Evolutionary conservation across 1,140 invertebrate species (phyloP), one percentile per base, ranked within the genome.

Genomic region (Drosophila sproati): DNA sequence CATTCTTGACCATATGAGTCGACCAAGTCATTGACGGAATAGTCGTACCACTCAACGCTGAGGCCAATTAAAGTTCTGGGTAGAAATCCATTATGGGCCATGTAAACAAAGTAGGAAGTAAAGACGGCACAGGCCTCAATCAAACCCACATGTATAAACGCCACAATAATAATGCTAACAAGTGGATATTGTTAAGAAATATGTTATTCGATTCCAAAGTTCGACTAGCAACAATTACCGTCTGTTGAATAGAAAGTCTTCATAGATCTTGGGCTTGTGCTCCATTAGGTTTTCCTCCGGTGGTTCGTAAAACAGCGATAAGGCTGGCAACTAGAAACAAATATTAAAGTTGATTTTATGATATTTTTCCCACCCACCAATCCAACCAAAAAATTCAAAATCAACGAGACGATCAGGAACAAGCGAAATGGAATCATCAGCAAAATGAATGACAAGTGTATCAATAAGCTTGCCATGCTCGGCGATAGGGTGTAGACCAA

Each of bases 1-100:
- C 83, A 88, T 61, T 88, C 85, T 48, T 88, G 80, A 31, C 85
- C 83, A 39, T 68, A 71, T 0, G 83, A 78, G 34, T 88, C 83
- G 3, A 45, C 28, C 5, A 88, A 5, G 41, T 73, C 80, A 45
- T 78, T 69, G 3, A 54, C 7, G 2, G 34, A 4, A 0, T 41
- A 6, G n/a, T 88, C 73, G 4, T 70, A 35, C 80, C 77, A 88
- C 0, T 29, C 0, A 0, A 7, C 2, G 3, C 48, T 37, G 1
- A 73, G 37, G 1, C 60, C 68, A 6, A 75, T 5, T 12, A 88
- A 34, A 5, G 7, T 45, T 5, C 29, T 28, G 0, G 85, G 83
- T 10, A 59, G 2, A 47, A 88, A 88, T 32, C 83, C 83, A 29
- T 48, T 66, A 0, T n/a, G 4, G 2, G 67, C 5, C 83, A 88